Conservation (phyloP, 2,113 vertebrate species). For the Gorsachius goisagi region DNA sequence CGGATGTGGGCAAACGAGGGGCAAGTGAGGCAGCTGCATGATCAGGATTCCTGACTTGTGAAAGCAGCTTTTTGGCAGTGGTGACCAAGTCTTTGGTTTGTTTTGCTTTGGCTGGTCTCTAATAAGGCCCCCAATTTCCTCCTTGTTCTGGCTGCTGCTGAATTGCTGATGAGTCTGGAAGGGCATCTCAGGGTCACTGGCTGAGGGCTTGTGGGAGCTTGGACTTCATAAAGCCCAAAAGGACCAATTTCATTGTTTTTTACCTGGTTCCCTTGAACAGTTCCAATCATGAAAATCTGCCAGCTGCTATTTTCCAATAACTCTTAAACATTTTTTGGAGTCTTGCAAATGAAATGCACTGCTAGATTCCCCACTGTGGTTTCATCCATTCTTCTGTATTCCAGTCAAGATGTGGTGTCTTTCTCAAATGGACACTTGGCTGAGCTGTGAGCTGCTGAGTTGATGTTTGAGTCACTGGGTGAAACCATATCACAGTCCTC, state of each 20-base stretch:
- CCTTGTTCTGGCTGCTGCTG: slow-evolving; percentile 42
- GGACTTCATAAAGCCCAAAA: neutral
- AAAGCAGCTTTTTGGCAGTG: slow-evolving; percentile 68
- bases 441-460: neutral
- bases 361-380: neutral
- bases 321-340: neutral
- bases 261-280: neutral
- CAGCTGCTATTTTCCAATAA: neutral
- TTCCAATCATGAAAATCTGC: neutral
- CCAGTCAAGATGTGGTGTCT: neutral
- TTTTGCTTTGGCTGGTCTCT: slow-evolving; percentile 53
- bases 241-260: neutral
- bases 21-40: slow-evolving; percentile 53
- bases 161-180: slow-evolving; percentile 10
- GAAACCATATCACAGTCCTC: neutral
- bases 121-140: slow-evolving; percentile 40
- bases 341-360: neutral
- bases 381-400: neutral
- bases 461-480: neutral
- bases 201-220: neutral
- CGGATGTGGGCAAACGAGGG: slow-evolving; percentile 56
- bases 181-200: slow-evolving; percentile 21
- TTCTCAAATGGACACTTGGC: neutral
- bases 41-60: slow-evolving; percentile 61
- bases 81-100: slow-evolving; percentile 31